Evolutionary conservation across 2,113 vertebrate genomes (phyloP).

Genomic region (Polyodon spathula): DNA sequence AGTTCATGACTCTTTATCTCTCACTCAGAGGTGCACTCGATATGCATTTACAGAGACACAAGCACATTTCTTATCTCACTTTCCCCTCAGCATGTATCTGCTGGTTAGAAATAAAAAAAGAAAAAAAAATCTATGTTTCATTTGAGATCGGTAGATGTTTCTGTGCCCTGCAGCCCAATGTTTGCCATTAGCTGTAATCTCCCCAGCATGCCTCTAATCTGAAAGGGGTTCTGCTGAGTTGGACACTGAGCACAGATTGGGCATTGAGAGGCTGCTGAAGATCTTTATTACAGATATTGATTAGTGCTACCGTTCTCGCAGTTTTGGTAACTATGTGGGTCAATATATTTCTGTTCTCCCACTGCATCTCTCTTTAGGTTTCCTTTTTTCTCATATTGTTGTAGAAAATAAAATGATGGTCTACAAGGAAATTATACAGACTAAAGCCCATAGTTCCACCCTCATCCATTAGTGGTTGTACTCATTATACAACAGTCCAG

Average conservation of each 20-base stretch:
- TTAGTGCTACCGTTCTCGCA: constrained; percentile 19
- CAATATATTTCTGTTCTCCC: constrained; percentile 30
- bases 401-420: no score
- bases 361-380: constrained; percentile 25
- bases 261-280: constrained; percentile 41
- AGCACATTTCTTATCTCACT: not conserved
- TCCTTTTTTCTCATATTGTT: no score
- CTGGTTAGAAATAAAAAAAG: not conserved
- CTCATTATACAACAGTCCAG: no score
- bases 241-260: not conserved
- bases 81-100: not conserved
- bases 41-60: not conserved
- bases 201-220: constrained; percentile 24
- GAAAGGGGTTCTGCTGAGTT: constrained; percentile 8
- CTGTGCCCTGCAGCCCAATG: constrained; percentile 50
- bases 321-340: constrained; percentile 6
- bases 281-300: constrained; percentile 55
- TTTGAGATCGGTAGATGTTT: constrained; percentile 49
- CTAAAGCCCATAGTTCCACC: no score
- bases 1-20: not conserved
- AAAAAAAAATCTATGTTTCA: constrained; percentile 58
- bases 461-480: no score
- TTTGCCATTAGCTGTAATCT: constrained; percentile 52
- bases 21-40: not conserved
- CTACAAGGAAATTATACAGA: no score